Conservation (phyloP, 2,888 invertebrate species). For the Spilosoma lubricipeda region DNA sequence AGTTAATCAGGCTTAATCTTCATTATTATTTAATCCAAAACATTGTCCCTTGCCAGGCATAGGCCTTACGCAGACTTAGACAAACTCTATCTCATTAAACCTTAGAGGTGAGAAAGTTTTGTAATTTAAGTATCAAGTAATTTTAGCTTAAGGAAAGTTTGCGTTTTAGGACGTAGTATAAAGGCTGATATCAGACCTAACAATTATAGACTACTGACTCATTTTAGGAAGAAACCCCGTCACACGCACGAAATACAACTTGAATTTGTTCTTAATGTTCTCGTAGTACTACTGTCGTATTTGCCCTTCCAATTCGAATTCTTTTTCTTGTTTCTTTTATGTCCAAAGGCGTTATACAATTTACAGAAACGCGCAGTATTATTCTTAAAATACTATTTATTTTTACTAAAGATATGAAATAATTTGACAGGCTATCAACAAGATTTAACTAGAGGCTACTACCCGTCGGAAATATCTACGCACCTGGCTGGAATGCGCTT, state of each 20-base stretch:
- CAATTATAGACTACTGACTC: constrained; percentile 14
- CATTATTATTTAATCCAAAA: not conserved
- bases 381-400: no score
- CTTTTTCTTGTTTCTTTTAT: no score
- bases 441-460: no score
- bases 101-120: not conserved
- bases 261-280: constrained; percentile 16
- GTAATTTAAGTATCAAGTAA: not conserved
- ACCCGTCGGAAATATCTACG: no score
- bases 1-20: not conserved
- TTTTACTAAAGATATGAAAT: no score
- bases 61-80: not conserved
- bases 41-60: not conserved
- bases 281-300: constrained; percentile 16
- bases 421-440: no score
- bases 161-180: not conserved
- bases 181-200: not conserved
- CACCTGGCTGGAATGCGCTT: no score
- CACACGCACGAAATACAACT: constrained; percentile 16
- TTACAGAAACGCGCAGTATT: no score
- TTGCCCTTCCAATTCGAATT: not conserved
- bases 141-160: not conserved
- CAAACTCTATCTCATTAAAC: not conserved
- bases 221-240: constrained; percentile 7
- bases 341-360: no score